Evolutionary conservation across 2,113 vertebrate genomes (phyloP).

Genomic region (Delphinapterus leucas): DNA sequence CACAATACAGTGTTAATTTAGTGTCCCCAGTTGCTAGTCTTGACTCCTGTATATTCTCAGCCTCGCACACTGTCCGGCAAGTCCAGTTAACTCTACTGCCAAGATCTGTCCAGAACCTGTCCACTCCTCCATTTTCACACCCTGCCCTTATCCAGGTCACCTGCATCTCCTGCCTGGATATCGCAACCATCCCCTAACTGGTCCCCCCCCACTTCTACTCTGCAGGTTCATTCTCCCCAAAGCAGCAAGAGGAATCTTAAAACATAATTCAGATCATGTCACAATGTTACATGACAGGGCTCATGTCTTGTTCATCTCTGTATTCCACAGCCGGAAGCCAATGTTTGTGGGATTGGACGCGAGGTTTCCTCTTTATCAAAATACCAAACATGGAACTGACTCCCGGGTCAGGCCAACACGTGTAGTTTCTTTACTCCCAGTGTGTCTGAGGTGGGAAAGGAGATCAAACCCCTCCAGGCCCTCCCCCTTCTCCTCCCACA

Average conservation of each 20-base stretch:
- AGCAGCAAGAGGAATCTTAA: background rate
- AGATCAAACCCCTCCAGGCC: background rate
- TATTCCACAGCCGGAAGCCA: background rate
- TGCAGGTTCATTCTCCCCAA: background rate
- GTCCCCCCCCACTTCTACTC: background rate
- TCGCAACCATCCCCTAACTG: background rate
- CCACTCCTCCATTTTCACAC: no score
- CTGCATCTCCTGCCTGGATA: background rate
- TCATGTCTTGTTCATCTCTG: background rate
- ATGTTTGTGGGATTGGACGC: fast-evolving
- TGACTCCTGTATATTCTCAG: background rate
- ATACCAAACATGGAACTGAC: fast-evolving
- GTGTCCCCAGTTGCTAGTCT: fast-evolving
- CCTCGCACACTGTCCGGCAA: background rate
- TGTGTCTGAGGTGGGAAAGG: background rate
- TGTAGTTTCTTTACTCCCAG: background rate
- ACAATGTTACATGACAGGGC: background rate
- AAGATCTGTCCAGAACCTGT: background rate
- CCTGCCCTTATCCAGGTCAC: fast-evolving
- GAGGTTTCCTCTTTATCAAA: background rate
- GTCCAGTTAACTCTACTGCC: background rate
- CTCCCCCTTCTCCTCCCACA: fast-evolving
- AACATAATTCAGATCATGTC: background rate
- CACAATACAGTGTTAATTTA: background rate
- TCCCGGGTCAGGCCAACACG: background rate